A percentile compares a stretch with the other conserved stretches of the same genome.
Evolutionary conservation across 2,113 vertebrate species (phyloP).

Genomic region (Passer montanus): DNA sequence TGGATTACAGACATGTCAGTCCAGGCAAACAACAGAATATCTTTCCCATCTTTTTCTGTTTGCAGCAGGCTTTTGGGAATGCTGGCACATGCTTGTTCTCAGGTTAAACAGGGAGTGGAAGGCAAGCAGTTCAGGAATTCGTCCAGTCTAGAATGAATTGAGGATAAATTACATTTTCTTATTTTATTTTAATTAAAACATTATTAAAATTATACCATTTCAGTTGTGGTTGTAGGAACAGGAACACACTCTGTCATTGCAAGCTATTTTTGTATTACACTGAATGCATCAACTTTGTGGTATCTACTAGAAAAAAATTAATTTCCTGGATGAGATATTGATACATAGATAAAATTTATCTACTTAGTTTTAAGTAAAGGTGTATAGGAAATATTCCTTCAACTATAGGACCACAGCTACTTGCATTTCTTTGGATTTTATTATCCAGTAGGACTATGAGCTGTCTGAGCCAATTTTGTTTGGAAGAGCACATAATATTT

Average conservation of each 20-base stretch:
- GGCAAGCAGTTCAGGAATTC: neutral
- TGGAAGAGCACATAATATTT: neutral
- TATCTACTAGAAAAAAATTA: neutral
- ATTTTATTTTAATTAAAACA: neutral
- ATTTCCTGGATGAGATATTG: neutral
- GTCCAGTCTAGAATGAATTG: neutral
- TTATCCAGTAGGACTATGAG: neutral
- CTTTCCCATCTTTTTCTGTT: neutral
- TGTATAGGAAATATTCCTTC: neutral
- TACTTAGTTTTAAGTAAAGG: neutral
- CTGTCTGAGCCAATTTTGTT: neutral
- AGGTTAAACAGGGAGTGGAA: neutral
- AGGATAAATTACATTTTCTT: neutral
- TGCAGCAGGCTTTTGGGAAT: neutral
- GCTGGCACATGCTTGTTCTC: neutral
- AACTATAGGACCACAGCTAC: neutral
- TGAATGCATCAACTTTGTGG: neutral
- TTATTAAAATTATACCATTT: neutral
- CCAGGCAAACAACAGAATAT: neutral
- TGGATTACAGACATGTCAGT: neutral
- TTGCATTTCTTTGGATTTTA: neutral
- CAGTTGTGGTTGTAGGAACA: neutral
- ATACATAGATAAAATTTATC: neutral
- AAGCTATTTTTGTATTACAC: neutral
- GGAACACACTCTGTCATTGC: neutral